These are phyloP conservation scores for Ligdia adustata DNA, from an alignment of 2,888 invertebrate genomes.

Conservation along the genomic window DNA sequence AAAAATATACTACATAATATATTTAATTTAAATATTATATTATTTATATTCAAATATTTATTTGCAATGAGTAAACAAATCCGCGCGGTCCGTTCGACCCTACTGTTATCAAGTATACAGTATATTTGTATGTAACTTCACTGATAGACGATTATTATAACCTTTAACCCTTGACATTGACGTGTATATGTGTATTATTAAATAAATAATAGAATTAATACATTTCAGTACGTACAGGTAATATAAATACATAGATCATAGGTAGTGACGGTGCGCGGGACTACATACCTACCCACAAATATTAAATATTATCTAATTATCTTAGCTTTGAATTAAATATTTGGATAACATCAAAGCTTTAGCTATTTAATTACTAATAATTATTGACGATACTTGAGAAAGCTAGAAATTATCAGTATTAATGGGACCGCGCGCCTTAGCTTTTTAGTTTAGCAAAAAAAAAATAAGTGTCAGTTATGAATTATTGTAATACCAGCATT, in stretches of 20 bases:
- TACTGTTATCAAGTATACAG: conserved; percentile 72
- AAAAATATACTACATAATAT: no score
- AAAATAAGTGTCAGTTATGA: no score
- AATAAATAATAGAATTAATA: conserved; percentile 57
- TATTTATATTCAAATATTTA: no score
- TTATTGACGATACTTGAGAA: not conserved
- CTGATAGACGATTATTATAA: conserved; percentile 55
- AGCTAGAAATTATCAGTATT: conserved; percentile 30
- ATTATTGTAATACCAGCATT: conserved; percentile 15
- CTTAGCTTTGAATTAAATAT: conserved; percentile 1
- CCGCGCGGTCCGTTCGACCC: conserved; percentile 60
- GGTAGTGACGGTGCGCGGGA: conserved; percentile 74
- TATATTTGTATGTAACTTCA: conserved; percentile 68
- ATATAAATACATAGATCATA: no score
- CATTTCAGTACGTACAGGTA: conserved; percentile 56
- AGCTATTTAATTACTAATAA: not conserved
- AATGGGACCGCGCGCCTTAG: conserved; percentile 59
- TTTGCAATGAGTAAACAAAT: no score
- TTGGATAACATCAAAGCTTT: not conserved
- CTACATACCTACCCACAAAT: conserved; percentile 25
- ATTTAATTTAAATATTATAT: no score
- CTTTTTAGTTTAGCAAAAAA: conserved; percentile 42
- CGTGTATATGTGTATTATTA: conserved; percentile 76
- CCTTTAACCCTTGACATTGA: conserved; percentile 62
- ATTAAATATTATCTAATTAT: conserved; percentile 8